Conservation (phyloP, 2,113 vertebrate species). For the Hypocryptadius cinnamomeus region DNA sequence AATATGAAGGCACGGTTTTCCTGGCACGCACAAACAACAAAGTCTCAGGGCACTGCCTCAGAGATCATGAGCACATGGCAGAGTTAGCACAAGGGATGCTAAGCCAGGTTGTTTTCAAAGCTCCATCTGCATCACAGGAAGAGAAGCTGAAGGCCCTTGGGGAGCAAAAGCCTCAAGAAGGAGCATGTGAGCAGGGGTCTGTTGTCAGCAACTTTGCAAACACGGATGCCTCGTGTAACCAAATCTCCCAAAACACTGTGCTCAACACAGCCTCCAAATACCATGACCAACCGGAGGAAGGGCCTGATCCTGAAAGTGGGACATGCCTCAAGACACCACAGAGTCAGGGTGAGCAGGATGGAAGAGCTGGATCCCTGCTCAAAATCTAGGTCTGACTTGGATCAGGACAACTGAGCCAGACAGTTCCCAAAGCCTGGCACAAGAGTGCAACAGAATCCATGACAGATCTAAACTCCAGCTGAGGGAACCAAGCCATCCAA, state of each 20-base stretch:
- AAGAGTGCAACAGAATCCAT: neutral
- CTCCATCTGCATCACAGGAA: neutral
- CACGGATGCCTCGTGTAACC: fast-evolving
- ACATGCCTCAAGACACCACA: neutral
- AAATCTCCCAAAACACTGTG: neutral
- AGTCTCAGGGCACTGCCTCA: neutral
- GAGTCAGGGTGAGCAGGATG: neutral
- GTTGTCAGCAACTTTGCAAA: neutral
- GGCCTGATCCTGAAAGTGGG: neutral
- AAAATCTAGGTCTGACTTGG: neutral
- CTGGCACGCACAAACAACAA: neutral
- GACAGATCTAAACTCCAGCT: neutral
- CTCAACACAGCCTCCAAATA: neutral
- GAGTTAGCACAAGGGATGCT: neutral
- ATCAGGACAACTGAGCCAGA: neutral
- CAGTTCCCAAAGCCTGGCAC: neutral
- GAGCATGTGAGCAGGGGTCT: neutral
- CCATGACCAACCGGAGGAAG: neutral
- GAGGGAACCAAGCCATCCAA: neutral
- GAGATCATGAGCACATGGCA: neutral
- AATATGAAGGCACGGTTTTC: fast-evolving
- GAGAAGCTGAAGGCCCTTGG: neutral
- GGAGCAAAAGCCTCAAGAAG: neutral
- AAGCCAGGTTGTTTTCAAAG: neutral
- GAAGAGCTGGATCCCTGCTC: neutral